Evolutionary conservation across 2,888 invertebrate genomes (phyloP).

Genomic region (Drosophila nigritarsus): DNA sequence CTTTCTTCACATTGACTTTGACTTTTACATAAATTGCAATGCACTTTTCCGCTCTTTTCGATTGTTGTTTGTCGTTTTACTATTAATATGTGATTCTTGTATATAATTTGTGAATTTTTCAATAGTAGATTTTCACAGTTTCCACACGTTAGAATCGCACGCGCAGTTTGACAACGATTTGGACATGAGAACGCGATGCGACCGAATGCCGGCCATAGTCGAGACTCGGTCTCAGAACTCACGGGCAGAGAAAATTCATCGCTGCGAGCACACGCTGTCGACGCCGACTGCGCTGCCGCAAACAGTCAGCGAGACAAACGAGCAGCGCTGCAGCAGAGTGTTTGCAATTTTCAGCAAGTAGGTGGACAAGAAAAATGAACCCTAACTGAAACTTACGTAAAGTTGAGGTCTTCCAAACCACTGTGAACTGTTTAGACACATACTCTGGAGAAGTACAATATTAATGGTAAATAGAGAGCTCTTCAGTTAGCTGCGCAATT

Average conservation of each 20-base stretch:
- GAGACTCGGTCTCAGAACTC: constrained; percentile 52
- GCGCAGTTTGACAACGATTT: constrained; percentile 65
- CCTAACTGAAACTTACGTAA: constrained; percentile 15
- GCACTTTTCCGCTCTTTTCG: background rate
- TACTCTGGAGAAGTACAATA: background rate
- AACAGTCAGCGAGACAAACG: constrained; percentile 11
- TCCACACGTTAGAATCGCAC: constrained; percentile 45
- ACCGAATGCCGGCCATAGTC: constrained; percentile 79
- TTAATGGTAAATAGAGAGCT: background rate
- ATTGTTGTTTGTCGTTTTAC: background rate
- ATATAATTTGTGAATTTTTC: background rate
- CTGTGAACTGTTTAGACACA: background rate
- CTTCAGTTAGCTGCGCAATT: constrained; percentile 34
- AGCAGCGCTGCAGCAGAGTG: constrained; percentile 31
- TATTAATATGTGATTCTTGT: background rate
- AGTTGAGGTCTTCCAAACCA: background rate
- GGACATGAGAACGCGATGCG: constrained; percentile 79
- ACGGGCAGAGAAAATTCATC: constrained; percentile 44
- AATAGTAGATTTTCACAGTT: constrained; percentile 20
- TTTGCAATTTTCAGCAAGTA: constrained; percentile 64
- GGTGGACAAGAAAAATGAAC: constrained; percentile 9
- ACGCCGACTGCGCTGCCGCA: constrained; percentile 18
- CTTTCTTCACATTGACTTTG: constrained; percentile 20
- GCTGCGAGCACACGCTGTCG: constrained; percentile 8
- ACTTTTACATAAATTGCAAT: background rate